Base-by-base conservation (phyloP, 2,888 invertebrate species). In the Auanema freiburgensis region DNA sequence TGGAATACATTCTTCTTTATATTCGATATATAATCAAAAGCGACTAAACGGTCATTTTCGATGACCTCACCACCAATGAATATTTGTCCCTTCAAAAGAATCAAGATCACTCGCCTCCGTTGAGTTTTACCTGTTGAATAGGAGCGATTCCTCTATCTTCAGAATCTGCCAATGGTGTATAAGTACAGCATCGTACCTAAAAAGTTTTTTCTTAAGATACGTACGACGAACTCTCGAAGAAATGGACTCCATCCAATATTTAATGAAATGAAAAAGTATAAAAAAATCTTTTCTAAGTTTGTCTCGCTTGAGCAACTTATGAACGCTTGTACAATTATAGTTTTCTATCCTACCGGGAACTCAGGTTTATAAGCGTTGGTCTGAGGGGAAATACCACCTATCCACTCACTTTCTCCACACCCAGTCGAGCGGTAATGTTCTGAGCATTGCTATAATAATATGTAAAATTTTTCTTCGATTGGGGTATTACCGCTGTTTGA, bases 1-100 rank as follows among this genome's bases (percentile, higher is more conserved):
- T 59, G 50, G 40, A 58, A 56, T 21, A 74, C 65, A 5, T 43
- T 60, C 53, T 73, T 72, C 24, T 63, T 61, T 44, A 77, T 43
- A 25, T 77, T 72, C 21, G 76, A 68, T 50, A 77, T 72, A 54
- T 77, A 77, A 63, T 77, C 76, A 43, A 77, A 77, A 16, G 73
- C 76, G 12, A 77, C 72, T 0, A 74, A 61, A 57, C 66, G 65
- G 40, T 52, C 59, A 18, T 65, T 55, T 23, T 72, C 69, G 25
- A 67, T 51, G 43, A 72, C 72, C 57, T 77, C 76, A 64, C 76
- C 76, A 53, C 76, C 76, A 42, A 77, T 73, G 10, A 71, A 71
- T 42, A 77, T 52, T 61, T 77, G 76, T 18, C 76, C 74, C 55
- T 61, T 16, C 12, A 59, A 49, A 1, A 57, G 14, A 44, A 33